Evolutionary conservation across 2,888 invertebrate species (phyloP).

Genomic region (Epiperipatus broadwayi): DNA sequence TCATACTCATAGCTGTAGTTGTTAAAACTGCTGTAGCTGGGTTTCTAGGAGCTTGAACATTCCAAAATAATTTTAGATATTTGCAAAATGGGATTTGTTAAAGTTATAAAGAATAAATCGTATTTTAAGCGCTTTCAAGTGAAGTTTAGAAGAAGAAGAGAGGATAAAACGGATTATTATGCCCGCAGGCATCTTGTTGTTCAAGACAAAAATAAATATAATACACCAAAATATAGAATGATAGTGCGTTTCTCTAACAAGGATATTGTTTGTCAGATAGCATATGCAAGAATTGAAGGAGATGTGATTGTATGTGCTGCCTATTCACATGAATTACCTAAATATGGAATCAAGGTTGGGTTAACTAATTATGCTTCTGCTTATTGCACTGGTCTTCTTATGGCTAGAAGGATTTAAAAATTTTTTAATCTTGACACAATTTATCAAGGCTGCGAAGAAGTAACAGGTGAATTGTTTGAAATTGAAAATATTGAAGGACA

Average conservation of each 20-base stretch:
- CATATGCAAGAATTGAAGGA: slow-evolving; percentile 93
- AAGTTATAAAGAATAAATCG: slow-evolving; percentile 98
- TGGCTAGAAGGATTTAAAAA: slow-evolving; percentile 58
- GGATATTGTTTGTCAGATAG: slow-evolving; percentile 93
- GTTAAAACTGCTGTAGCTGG: no score
- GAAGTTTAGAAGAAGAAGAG: slow-evolving; percentile 87
- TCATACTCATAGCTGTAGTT: no score
- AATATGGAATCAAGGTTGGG: slow-evolving; percentile 90
- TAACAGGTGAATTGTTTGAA: slow-evolving; percentile 85
- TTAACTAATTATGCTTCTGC: slow-evolving; percentile 98
- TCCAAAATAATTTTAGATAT: no score
- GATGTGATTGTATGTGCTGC: slow-evolving; percentile 92
- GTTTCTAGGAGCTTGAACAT: no score
- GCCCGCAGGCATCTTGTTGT: slow-evolving; percentile 88
- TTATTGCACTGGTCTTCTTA: slow-evolving; percentile 87
- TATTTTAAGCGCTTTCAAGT: slow-evolving; percentile 99
- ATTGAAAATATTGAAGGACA: slow-evolving; percentile 80
- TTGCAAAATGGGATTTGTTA: slow-evolving; percentile 98
- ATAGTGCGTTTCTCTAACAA: slow-evolving; percentile 95
- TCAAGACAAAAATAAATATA: slow-evolving; percentile 99
- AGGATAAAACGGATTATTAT: slow-evolving; percentile 98
- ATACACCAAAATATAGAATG: slow-evolving; percentile 96
- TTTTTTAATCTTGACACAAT: slow-evolving; percentile 62
- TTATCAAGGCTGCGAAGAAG: slow-evolving; percentile 71
- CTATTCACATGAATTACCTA: slow-evolving; percentile 88